These are phyloP conservation scores for Tapera naevia DNA, from an alignment of 2,797 vertebrate species.

Conservation along the genomic window DNA sequence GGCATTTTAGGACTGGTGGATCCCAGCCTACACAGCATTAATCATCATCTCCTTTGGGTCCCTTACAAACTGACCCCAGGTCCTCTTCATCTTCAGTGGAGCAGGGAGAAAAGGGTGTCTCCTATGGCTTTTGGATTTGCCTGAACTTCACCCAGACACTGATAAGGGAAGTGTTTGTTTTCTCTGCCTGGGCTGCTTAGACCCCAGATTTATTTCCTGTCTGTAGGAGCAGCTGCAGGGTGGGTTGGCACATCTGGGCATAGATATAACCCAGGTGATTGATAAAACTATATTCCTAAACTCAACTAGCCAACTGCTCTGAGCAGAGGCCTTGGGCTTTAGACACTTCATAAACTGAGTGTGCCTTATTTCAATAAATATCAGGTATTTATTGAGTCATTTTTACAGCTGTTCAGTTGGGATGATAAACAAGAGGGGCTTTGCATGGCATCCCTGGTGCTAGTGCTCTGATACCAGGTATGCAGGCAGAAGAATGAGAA, in stretches of 20 bases:
- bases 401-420: not conserved
- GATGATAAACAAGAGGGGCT: not conserved
- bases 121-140: not conserved
- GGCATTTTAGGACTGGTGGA: not conserved
- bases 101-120: not conserved
- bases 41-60: not conserved
- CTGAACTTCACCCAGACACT: not conserved
- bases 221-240: not conserved
- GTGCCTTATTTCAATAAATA: not conserved
- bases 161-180: not conserved
- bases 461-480: not conserved
- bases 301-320: not conserved
- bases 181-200: not conserved
- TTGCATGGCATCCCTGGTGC: not conserved
- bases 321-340: not conserved
- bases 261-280: not conserved
- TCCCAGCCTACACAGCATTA: fast-evolving
- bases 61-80: not conserved
- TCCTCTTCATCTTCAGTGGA: not conserved
- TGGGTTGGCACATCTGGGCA: not conserved
- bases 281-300: not conserved
- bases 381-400: fast-evolving
- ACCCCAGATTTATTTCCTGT: not conserved
- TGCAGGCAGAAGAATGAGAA: not conserved
- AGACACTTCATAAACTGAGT: fast-evolving